A percentile compares a stretch with the other conserved stretches of the same genome.
phyloP scores from a whole-genome alignment of 2,888 invertebrate species.

The Eupithecia pulchellata region DNA sequence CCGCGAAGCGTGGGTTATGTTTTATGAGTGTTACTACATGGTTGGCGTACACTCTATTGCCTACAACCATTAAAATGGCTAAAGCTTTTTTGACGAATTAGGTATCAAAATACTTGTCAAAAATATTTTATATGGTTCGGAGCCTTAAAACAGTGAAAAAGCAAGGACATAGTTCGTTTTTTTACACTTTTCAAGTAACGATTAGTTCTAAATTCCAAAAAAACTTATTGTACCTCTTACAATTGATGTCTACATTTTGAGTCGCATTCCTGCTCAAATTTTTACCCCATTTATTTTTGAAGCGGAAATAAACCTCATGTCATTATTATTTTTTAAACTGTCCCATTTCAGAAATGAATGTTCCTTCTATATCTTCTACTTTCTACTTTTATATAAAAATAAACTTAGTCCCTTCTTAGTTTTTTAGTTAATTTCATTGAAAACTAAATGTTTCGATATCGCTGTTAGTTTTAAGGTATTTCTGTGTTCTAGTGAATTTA shows the following conservation, averaged over 20 bases:
- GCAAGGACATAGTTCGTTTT: not conserved
- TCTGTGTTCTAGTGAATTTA: not conserved
- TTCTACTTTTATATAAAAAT: constrained; percentile 8
- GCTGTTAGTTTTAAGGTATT: not conserved
- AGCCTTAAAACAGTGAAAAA: not conserved
- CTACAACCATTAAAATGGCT: not conserved
- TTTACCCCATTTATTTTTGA: not conserved
- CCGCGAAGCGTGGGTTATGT: not conserved
- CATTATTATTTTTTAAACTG: not conserved
- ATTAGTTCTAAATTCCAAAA: not conserved
- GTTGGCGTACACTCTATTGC: not conserved
- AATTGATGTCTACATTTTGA: not conserved
- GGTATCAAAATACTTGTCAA: no score
- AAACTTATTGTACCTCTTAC: not conserved
- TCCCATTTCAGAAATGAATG: not conserved
- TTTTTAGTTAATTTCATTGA: not conserved
- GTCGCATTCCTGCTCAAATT: not conserved
- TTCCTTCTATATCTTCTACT: not conserved
- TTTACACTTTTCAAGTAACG: not conserved
- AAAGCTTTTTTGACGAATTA: not conserved
- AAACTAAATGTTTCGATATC: not conserved
- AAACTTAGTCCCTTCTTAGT: not conserved
- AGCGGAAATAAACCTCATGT: not conserved
- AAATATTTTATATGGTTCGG: not conserved
- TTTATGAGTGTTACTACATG: no score